Percentiles rank a stretch among this genome's conserved stretches.
Conservation (phyloP, 2,113 vertebrate species). For the Tylochromis polylepis region DNA sequence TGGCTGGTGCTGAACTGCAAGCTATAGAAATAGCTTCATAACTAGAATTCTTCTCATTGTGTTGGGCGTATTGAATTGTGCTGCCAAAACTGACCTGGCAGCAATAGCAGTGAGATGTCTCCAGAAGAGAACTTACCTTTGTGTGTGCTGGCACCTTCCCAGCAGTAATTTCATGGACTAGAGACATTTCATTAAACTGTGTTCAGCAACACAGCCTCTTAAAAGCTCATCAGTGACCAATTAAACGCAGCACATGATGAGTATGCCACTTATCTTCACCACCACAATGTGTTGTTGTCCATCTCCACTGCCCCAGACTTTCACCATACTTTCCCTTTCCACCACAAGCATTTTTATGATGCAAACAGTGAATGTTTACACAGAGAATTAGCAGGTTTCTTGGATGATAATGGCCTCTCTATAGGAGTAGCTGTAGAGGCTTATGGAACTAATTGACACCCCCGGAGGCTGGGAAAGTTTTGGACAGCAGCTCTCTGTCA, state of each 20-base stretch:
- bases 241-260: background rate
- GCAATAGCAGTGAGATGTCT: conserved; percentile 31
- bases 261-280: background rate
- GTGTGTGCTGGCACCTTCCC: conserved; percentile 5
- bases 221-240: conserved; percentile 19
- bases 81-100: background rate
- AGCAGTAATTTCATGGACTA: background rate
- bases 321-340: conserved; percentile 17
- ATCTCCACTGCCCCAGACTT: background rate
- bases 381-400: conserved; percentile 23
- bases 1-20: background rate
- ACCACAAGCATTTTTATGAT: conserved; percentile 17
- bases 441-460: conserved; percentile 49
- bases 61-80: background rate
- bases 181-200: background rate
- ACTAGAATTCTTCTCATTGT: conserved; percentile 48
- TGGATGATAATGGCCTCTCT: conserved; percentile 5
- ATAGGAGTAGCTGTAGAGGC: conserved; percentile 6
- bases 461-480: conserved; percentile 47
- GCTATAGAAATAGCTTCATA: conserved; percentile 33
- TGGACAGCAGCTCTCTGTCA: conserved; percentile 32
- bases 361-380: conserved; percentile 1
- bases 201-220: background rate
- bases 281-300: background rate
- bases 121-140: conserved; percentile 41